A percentile compares a stretch with the other conserved stretches of the same genome.
Conservation (phyloP, 2,888 invertebrate genomes). For the Drosophila longiperda region DNA sequence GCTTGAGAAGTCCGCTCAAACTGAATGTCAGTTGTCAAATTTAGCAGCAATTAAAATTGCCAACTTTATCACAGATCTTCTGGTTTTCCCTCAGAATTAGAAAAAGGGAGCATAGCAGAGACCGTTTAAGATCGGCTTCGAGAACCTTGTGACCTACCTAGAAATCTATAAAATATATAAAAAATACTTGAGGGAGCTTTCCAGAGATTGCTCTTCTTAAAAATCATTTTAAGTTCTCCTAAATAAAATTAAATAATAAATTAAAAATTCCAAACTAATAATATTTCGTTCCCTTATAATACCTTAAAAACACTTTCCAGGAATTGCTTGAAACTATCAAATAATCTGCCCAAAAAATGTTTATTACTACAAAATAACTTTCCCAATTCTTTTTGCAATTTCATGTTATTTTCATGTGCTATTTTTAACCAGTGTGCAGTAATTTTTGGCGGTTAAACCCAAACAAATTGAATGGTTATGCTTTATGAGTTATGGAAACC, state of each 20-base stretch:
- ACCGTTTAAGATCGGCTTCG: too few relatives aligned
- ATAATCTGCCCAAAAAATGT: neutral
- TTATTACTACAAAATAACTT: neutral
- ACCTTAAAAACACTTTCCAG: neutral
- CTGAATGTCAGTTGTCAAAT: too few relatives aligned
- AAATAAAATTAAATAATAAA: neutral
- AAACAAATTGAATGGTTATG: constrained; percentile 75
- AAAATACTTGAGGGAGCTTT: too few relatives aligned
- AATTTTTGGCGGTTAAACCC: constrained; percentile 53
- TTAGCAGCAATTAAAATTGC: too few relatives aligned
- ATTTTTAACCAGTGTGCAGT: constrained; percentile 40
- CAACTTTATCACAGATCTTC: too few relatives aligned
- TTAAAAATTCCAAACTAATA: neutral
- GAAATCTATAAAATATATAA: too few relatives aligned
- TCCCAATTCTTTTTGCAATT: neutral
- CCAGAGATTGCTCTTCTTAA: neutral
- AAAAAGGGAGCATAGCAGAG: too few relatives aligned
- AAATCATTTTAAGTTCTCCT: neutral
- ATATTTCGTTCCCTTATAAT: neutral
- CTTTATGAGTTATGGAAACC: constrained; percentile 76
- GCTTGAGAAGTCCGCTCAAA: too few relatives aligned
- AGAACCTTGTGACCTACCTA: too few relatives aligned
- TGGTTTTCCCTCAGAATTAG: too few relatives aligned
- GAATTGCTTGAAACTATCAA: neutral
- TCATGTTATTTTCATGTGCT: neutral